Conservation (phyloP, 2,113 vertebrate genomes). For the Alligator sinensis region DNA sequence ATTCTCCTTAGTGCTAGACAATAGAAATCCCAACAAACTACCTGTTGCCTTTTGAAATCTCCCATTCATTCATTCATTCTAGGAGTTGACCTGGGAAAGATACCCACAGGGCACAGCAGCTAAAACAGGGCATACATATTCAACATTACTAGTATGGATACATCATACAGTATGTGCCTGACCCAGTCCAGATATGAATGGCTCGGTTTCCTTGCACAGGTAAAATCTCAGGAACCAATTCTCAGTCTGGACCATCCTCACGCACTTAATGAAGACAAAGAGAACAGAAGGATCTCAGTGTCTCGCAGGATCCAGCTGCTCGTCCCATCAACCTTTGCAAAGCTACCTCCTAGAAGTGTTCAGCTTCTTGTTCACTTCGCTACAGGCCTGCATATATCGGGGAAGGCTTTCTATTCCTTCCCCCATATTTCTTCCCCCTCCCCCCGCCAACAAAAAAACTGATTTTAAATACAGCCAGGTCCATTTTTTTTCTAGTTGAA, state of each 20-base stretch:
- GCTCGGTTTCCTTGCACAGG: background rate
- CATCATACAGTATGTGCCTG: background rate
- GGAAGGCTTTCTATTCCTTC: no score
- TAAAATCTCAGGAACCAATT: background rate
- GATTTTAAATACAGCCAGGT: slow-evolving; percentile 48
- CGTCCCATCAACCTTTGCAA: slow-evolving; percentile 24
- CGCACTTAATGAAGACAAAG: background rate
- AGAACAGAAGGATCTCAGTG: background rate
- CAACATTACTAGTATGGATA: background rate
- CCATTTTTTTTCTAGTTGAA: background rate
- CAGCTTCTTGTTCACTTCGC: slow-evolving; percentile 54
- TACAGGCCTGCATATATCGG: background rate
- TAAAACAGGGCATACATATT: background rate
- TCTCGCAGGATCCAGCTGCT: background rate
- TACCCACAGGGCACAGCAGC: background rate
- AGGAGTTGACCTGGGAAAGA: background rate
- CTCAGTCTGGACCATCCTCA: background rate
- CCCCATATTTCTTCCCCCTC: background rate
- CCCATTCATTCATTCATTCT: background rate
- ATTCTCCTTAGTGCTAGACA: no score
- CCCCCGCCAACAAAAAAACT: background rate
- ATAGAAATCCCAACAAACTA: background rate
- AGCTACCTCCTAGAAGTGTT: slow-evolving; percentile 36
- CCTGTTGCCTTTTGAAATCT: background rate
- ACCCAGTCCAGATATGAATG: background rate